A percentile compares a stretch with the other conserved stretches of the same genome.
These are phyloP conservation scores for Acropternis orthonyx DNA, from an alignment of 2,797 vertebrate species.

Conservation along the genomic window DNA sequence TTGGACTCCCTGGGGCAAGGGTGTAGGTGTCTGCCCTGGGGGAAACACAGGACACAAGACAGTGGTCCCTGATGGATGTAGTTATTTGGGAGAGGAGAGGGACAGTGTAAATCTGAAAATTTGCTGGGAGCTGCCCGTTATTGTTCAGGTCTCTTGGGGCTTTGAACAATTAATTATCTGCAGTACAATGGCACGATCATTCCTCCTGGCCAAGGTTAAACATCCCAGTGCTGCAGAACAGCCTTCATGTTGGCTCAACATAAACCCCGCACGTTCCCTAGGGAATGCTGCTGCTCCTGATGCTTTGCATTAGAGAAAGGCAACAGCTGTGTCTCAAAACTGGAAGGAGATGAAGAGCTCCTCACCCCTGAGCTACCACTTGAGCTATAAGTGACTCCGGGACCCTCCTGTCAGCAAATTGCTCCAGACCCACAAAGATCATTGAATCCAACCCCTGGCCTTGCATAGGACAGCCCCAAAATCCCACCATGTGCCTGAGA, in stretches of 20 bases:
- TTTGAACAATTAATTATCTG: not conserved
- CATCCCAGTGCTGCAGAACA: not conserved
- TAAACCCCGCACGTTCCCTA: not conserved
- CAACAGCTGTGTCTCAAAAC: not conserved
- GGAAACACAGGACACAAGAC: rapidly evolving
- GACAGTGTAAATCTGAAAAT: not conserved
- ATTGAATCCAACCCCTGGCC: not conserved
- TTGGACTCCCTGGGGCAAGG: rapidly evolving
- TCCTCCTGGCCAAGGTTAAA: conserved; percentile 33
- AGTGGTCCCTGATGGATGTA: rapidly evolving
- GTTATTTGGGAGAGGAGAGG: not conserved
- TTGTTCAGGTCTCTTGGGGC: not conserved
- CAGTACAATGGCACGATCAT: not conserved
- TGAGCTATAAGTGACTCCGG: not conserved
- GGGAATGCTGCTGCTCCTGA: not conserved
- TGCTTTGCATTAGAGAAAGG: not conserved
- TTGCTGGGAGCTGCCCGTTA: not conserved
- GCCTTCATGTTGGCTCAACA: rapidly evolving
- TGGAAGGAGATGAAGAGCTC: not conserved
- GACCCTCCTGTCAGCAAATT: not conserved
- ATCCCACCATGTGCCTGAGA: not conserved
- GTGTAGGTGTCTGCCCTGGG: not conserved
- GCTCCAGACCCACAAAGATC: not conserved
- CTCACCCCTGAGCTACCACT: not conserved
- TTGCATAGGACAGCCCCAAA: not conserved